These are phyloP conservation scores for Pterophyllum scalare DNA, from an alignment of 2,113 vertebrate genomes.

Conservation along the genomic window DNA sequence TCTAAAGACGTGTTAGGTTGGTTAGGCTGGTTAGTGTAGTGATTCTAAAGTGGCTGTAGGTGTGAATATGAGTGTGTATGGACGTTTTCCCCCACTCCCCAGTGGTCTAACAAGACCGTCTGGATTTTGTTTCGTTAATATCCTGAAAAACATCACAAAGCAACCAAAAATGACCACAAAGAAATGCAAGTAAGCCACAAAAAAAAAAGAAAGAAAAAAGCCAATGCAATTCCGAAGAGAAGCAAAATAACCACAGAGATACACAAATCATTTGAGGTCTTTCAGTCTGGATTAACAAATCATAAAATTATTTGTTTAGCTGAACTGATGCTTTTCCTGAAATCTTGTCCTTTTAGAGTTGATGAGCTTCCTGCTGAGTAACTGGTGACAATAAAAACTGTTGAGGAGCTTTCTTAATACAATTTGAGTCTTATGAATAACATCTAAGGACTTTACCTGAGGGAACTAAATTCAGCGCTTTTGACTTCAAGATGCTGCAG, in stretches of 20 bases:
- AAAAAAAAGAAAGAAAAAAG: background rate
- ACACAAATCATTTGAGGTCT: background rate
- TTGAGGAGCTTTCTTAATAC: background rate
- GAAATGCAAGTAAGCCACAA: background rate
- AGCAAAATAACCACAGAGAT: background rate
- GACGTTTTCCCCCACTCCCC: too few relatives aligned
- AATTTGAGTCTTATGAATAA: background rate
- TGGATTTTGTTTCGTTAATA: background rate
- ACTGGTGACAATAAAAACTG: background rate
- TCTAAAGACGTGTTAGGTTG: background rate
- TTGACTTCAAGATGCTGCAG: background rate
- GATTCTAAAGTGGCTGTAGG: background rate
- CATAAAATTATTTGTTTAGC: background rate
- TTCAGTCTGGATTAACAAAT: background rate
- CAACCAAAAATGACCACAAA: background rate
- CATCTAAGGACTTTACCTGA: background rate
- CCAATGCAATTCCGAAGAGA: background rate
- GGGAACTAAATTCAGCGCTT: background rate
- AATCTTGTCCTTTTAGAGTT: background rate
- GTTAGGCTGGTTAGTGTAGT: background rate
- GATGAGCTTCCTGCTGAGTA: background rate
- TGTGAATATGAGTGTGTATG: too few relatives aligned
- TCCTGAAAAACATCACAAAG: background rate
- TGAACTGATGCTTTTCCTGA: too few relatives aligned
- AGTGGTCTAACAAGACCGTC: background rate